A percentile compares a stretch with the other conserved stretches of the same genome.
phyloP scores from a whole-genome alignment of 2,113 vertebrate genomes.

The Progne subis region DNA sequence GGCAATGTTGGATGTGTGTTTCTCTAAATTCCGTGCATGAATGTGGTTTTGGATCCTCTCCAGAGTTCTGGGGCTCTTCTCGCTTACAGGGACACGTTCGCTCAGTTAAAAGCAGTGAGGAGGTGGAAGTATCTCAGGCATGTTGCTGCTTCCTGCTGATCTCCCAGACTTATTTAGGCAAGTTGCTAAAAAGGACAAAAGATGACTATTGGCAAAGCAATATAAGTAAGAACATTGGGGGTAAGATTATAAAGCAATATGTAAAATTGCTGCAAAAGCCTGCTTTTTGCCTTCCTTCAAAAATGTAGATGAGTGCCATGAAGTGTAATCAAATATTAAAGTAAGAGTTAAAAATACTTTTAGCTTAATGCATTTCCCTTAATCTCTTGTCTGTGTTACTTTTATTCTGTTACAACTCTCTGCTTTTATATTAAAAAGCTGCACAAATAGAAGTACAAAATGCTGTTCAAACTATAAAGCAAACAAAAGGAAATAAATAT shows the following conservation, averaged over 20 bases:
- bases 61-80: background rate
- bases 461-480: background rate
- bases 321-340: constrained; percentile 36
- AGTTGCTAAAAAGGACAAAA: background rate
- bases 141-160: background rate
- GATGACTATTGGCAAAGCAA: background rate
- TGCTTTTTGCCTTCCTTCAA: background rate
- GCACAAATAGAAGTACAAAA: background rate
- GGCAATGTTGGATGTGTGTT: background rate
- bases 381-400: background rate
- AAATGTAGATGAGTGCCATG: background rate
- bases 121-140: background rate
- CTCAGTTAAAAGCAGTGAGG: background rate
- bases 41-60: background rate
- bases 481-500: background rate
- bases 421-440: background rate
- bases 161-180: background rate
- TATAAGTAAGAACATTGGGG: background rate
- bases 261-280: background rate
- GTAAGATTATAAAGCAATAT: background rate
- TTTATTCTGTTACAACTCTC: background rate
- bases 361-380: background rate
- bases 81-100: rapidly evolving
- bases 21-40: background rate
- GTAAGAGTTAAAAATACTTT: constrained; percentile 28